Evolutionary conservation across 2,113 vertebrate genomes (phyloP).

Genomic region (Aptenodytes patagonicus): DNA sequence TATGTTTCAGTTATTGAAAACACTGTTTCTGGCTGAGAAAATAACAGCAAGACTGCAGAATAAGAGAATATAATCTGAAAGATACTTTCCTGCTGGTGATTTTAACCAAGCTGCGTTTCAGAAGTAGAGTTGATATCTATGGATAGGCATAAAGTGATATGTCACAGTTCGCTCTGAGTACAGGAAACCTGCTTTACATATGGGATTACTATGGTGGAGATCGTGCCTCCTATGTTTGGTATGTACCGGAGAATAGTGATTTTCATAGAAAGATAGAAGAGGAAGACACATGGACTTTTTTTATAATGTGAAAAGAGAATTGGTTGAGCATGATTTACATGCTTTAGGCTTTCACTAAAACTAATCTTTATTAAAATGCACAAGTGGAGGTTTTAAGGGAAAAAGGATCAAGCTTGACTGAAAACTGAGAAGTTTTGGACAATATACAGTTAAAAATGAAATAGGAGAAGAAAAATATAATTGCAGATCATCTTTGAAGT

Average conservation of each 20-base stretch:
- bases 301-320: background rate
- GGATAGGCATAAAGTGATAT: background rate
- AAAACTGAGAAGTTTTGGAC: background rate
- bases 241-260: fast-evolving
- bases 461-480: background rate
- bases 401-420: background rate
- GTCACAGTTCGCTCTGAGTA: background rate
- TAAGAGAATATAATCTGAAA: background rate
- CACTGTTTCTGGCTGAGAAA: background rate
- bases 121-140: background rate
- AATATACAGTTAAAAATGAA: background rate
- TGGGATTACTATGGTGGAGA: background rate
- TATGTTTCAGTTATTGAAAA: background rate
- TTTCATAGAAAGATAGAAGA: background rate
- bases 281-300: background rate
- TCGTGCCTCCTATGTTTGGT: background rate
- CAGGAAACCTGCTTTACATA: background rate
- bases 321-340: background rate
- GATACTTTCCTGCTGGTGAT: background rate
- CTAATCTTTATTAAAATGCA: background rate
- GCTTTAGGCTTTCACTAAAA: background rate
- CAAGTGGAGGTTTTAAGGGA: background rate
- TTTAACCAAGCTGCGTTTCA: background rate
- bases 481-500: background rate
- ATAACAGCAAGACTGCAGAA: background rate